phyloP scores from a whole-genome alignment of 2,888 invertebrate genomes.

The Zhengitettix transpicula region DNA sequence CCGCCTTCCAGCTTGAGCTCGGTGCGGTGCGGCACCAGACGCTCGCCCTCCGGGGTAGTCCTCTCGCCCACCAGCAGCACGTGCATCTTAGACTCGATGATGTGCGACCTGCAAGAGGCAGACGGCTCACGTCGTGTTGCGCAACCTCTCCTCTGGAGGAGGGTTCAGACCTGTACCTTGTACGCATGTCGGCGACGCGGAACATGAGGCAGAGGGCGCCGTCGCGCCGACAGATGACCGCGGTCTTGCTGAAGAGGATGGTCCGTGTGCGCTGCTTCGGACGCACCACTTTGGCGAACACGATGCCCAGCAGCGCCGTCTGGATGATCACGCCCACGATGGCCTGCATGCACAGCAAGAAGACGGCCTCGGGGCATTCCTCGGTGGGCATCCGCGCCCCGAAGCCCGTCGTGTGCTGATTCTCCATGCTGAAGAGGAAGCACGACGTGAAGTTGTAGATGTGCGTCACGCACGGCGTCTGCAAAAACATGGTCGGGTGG shows the following conservation, averaged over 20 bases:
- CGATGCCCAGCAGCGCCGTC: conserved; percentile 40
- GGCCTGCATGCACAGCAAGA: conserved; percentile 58
- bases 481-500: neutral
- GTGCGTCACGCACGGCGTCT: conserved; percentile 34
- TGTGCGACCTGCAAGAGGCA: conserved; percentile 39
- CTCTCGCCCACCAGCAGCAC: conserved; percentile 47
- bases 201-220: conserved; percentile 62
- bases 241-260: conserved; percentile 53
- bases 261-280: conserved; percentile 61
- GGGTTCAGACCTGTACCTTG: neutral
- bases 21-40: conserved; percentile 24
- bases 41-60: conserved; percentile 49
- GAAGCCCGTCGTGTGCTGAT: conserved; percentile 74
- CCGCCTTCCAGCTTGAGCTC: conserved; percentile 45
- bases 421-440: conserved; percentile 74
- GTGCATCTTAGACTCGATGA: conserved; percentile 61
- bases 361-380: conserved; percentile 70
- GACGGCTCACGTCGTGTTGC: too few relatives aligned
- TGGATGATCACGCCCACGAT: conserved; percentile 24
- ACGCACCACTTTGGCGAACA: conserved; percentile 64
- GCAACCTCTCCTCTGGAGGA: too few relatives aligned
- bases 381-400: conserved; percentile 66
- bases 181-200: conserved; percentile 60
- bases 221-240: conserved; percentile 57
- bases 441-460: conserved; percentile 37